Percentiles rank a stretch among this genome's conserved stretches.
Evolutionary conservation across 2,797 vertebrate genomes (phyloP).

Genomic region (Pempheris klunzingeri): DNA sequence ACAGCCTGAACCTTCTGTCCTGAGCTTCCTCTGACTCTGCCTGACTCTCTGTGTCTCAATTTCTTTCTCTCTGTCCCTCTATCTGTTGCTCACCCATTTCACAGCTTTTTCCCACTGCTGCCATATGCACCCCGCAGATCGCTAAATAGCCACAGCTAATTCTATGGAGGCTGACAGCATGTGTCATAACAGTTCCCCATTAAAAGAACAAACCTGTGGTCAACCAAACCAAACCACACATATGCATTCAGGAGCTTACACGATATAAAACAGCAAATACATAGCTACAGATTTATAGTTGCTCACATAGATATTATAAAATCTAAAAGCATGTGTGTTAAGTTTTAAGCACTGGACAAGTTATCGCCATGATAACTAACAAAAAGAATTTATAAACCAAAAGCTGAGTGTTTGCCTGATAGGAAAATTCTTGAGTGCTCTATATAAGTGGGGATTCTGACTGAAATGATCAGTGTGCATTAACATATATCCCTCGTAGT

Average conservation of each 20-base stretch:
- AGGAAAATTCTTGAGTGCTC: constrained; percentile 24
- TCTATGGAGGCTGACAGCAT: constrained; percentile 55
- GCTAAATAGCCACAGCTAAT: constrained; percentile 58
- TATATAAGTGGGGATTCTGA: constrained; percentile 43
- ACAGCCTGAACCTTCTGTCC: constrained; percentile 55
- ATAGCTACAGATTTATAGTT: constrained; percentile 4
- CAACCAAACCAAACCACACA: constrained; percentile 28
- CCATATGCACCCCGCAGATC: constrained; percentile 35
- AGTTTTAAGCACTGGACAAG: constrained; percentile 13
- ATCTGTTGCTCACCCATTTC: constrained; percentile 14
- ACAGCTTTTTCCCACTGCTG: constrained; percentile 25
- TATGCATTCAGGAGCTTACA: not conserved
- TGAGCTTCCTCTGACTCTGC: constrained; percentile 33
- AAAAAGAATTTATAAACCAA: constrained; percentile 37
- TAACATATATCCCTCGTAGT: constrained; percentile 66
- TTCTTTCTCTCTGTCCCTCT: constrained; percentile 35
- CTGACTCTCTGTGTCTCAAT: constrained; percentile 38
- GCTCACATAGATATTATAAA: constrained; percentile 24
- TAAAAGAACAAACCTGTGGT: constrained; percentile 76
- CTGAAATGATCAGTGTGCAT: constrained; percentile 59
- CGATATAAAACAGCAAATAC: constrained; percentile 10
- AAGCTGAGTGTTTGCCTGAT: constrained; percentile 46
- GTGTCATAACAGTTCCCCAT: constrained; percentile 81
- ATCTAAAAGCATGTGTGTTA: constrained; percentile 37
- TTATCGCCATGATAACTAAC: constrained; percentile 48